Conservation (phyloP, 2,113 vertebrate genomes). For the Periophthalmodon schlosseri region DNA sequence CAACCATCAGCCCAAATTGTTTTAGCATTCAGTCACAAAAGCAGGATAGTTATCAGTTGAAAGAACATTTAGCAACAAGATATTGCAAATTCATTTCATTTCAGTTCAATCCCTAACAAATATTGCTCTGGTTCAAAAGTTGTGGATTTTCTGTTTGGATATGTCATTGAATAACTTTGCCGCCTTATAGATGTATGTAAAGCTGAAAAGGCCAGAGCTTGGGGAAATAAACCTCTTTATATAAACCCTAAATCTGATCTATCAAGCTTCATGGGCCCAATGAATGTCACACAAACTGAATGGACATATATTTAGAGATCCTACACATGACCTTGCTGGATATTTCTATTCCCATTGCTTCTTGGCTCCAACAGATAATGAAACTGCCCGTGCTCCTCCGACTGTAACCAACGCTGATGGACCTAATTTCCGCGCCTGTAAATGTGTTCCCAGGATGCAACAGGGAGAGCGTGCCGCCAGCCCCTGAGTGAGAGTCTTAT, state of each 20-base stretch:
- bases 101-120: not conserved
- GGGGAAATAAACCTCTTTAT: conserved; percentile 23
- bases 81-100: not conserved
- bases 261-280: not conserved
- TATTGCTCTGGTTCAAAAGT: not conserved
- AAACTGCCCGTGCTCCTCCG: conserved; percentile 52
- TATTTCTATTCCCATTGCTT: conserved; percentile 30
- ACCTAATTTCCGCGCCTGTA: conserved; percentile 33
- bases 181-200: not conserved
- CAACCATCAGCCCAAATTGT: not conserved
- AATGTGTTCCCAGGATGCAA: conserved; percentile 36
- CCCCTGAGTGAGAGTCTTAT: not conserved
- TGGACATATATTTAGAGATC: conserved; percentile 22
- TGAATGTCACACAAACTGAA: not conserved
- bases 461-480: conserved; percentile 6
- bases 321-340: conserved; percentile 13
- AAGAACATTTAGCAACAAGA: not conserved
- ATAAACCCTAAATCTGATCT: not conserved
- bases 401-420: conserved; percentile 53
- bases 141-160: not conserved
- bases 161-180: not conserved
- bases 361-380: conserved; percentile 38
- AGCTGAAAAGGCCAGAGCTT: conserved; percentile 26
- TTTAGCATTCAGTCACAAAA: not conserved
- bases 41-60: not conserved